Percentiles rank a stretch among this genome's conserved stretches.
phyloP scores from a whole-genome alignment of 2,797 vertebrate species.

The Erithacus rubecula region DNA sequence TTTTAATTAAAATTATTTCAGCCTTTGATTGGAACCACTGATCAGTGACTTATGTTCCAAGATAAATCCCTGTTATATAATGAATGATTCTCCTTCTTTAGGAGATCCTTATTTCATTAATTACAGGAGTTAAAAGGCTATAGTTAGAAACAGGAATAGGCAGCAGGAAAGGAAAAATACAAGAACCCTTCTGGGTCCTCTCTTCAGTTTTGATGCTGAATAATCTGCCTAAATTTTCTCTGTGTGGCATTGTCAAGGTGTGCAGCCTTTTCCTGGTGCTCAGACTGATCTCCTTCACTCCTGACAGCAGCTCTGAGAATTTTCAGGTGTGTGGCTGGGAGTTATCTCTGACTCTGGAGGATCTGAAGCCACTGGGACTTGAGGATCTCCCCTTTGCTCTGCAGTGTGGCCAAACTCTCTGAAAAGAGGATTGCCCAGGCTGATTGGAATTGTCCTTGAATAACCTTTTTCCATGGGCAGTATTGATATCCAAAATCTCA shows the following conservation, averaged over 20 bases:
- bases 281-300: background rate
- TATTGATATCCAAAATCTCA: background rate
- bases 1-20: background rate
- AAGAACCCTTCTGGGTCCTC: background rate
- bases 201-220: background rate
- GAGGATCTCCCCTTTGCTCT: background rate
- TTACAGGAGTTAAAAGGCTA: fast-evolving
- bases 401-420: background rate
- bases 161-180: background rate
- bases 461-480: background rate
- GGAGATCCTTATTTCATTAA: background rate
- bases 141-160: background rate
- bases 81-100: background rate
- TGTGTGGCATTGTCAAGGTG: background rate
- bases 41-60: background rate
- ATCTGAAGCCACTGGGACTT: fast-evolving
- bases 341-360: no score
- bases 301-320: background rate
- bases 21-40: background rate
- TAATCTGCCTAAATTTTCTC: background rate
- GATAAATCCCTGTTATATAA: background rate
- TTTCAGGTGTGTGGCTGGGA: no score
- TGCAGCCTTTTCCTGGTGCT: background rate
- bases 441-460: background rate
- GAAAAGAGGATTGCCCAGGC: background rate